Evolutionary conservation across 2,113 vertebrate species (phyloP).

Genomic region (Herpailurus yagouaroundi): DNA sequence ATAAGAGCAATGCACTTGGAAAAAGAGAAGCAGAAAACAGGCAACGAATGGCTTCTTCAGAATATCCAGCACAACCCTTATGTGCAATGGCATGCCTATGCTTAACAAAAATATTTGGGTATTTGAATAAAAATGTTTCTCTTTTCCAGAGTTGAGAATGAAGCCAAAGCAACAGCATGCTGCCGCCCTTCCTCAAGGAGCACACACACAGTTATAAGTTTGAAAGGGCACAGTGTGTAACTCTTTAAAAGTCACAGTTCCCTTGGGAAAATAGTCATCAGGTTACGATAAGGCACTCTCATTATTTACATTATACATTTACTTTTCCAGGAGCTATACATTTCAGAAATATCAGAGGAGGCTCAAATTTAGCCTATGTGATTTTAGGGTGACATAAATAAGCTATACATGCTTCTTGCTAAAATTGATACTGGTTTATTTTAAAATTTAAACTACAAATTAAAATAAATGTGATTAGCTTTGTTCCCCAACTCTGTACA

Average conservation of each 20-base stretch:
- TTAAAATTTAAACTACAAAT: slow-evolving; percentile 27
- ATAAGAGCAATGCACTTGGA: not conserved
- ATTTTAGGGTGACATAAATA: slow-evolving; percentile 27
- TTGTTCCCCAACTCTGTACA: slow-evolving; percentile 17
- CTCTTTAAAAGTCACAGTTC: not conserved
- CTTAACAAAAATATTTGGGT: not conserved
- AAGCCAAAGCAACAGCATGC: not conserved
- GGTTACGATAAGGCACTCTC: fast-evolving
- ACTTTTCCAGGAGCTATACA: not conserved
- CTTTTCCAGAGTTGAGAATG: not conserved
- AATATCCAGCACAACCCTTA: fast-evolving
- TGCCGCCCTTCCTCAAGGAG: not conserved
- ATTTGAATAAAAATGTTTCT: not conserved
- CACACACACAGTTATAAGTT: not conserved
- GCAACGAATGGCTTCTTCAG: not conserved
- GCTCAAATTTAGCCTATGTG: not conserved
- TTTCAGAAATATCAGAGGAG: not conserved
- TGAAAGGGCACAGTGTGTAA: not conserved
- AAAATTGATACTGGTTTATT: not conserved
- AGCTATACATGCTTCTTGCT: not conserved
- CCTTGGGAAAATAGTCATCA: not conserved
- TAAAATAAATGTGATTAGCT: slow-evolving; percentile 36
- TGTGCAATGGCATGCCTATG: fast-evolving
- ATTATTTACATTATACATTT: not conserved
- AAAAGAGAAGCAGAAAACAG: not conserved